These are phyloP conservation scores for Meriones unguiculatus DNA, from an alignment of 2,113 vertebrate species.

Conservation along the genomic window DNA sequence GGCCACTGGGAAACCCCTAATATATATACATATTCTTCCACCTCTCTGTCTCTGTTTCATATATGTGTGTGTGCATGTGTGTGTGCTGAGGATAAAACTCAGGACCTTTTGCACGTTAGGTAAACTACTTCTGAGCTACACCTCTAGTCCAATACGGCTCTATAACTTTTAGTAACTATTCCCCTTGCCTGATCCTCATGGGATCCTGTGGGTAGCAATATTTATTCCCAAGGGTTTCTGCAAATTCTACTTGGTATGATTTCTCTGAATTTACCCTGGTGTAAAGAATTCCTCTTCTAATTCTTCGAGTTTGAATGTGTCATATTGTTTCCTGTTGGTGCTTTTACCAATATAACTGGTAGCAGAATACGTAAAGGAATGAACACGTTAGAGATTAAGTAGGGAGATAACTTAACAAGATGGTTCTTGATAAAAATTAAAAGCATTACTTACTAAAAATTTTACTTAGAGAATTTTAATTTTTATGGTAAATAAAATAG, in stretches of 20 bases:
- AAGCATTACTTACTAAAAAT: constrained; percentile 39
- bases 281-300: background rate
- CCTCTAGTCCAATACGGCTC: background rate
- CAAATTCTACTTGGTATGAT: constrained; percentile 5
- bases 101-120: background rate
- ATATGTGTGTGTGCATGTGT: background rate
- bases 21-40: no score
- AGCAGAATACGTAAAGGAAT: background rate
- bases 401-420: constrained; percentile 51
- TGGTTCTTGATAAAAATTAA: constrained; percentile 27
- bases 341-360: background rate
- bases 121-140: background rate
- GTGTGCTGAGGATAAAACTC: background rate
- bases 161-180: constrained; percentile 1
- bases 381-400: constrained; percentile 20
- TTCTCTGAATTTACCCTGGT: constrained; percentile 15
- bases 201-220: background rate
- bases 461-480: constrained; percentile 16
- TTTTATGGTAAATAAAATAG: constrained; percentile 59
- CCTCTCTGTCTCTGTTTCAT: background rate
- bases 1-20: background rate
- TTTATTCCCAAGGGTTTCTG: constrained; percentile 18
- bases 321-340: constrained; percentile 38
- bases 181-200: background rate
- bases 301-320: background rate